Evolutionary conservation across 1,140 invertebrate species (phyloP).

Genomic region (Chironomus striatipennis): DNA sequence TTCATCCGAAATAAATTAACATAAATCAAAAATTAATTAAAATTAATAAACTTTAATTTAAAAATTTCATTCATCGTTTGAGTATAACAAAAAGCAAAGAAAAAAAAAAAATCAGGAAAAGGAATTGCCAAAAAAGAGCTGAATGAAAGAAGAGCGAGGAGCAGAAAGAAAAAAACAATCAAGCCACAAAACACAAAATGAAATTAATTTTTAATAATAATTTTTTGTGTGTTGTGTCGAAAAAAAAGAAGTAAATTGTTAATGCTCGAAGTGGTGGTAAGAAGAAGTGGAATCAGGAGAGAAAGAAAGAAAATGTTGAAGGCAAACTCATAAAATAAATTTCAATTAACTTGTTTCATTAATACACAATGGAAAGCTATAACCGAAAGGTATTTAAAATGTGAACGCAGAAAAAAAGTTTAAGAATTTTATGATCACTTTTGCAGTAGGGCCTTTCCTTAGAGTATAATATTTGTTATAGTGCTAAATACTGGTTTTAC

Average conservation of each 20-base stretch:
- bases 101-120: neutral
- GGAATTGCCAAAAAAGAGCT: neutral
- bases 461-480: too few species aligned
- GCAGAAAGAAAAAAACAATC: conserved; percentile 5
- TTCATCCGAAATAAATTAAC: neutral
- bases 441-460: too few species aligned
- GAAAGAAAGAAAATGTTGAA: neutral
- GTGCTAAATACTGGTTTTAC: too few species aligned
- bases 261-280: neutral
- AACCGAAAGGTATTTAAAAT: conserved; percentile 1
- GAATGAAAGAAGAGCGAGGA: neutral
- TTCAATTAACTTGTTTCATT: conserved; percentile 24
- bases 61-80: neutral
- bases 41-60: conserved; percentile 16
- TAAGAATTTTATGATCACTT: too few species aligned
- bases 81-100: neutral
- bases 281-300: neutral
- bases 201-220: conserved; percentile 22
- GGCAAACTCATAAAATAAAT: conserved; percentile 22
- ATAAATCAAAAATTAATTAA: conserved; percentile 23
- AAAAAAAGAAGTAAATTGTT: neutral
- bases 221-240: neutral
- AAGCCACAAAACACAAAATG: conserved; percentile 17
- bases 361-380: conserved; percentile 23
- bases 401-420: neutral